Conservation (phyloP, 1,140 invertebrate species). For the Meloidogyne hapla region DNA sequence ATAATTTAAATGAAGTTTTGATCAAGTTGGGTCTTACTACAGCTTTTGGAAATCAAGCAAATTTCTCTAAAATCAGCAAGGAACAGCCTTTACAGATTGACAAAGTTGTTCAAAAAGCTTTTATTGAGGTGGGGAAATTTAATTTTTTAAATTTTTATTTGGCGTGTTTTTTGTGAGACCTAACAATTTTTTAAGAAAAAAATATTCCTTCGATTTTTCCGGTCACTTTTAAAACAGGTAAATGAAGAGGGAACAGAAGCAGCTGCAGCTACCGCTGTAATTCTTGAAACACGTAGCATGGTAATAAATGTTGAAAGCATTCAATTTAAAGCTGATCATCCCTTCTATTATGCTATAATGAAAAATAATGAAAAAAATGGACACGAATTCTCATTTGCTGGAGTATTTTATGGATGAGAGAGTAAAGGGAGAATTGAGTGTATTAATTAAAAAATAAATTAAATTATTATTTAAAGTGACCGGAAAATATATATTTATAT, state of each 20-base stretch:
- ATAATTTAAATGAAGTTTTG: conserved; percentile 16
- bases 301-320: no score
- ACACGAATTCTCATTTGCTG: background rate
- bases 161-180: no score
- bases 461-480: no score
- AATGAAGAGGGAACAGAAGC: conserved; percentile 39
- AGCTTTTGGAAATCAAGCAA: conserved; percentile 21
- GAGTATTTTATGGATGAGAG: background rate
- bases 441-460: no score
- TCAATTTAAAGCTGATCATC: conserved; percentile 31
- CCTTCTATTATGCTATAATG: conserved; percentile 14
- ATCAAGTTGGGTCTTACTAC: conserved; percentile 20
- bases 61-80: conserved; percentile 17
- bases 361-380: background rate
- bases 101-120: conserved; percentile 30
- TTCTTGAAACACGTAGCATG: no score
- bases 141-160: background rate
- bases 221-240: conserved; percentile 13
- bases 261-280: conserved; percentile 25
- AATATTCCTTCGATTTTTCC: background rate
- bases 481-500: no score
- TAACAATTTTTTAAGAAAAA: no score
- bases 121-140: conserved; percentile 34
- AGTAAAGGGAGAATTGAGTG: no score
- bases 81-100: conserved; percentile 9